Base-by-base conservation (phyloP, 2,113 vertebrate genomes). In the Dipodomys merriami region DNA sequence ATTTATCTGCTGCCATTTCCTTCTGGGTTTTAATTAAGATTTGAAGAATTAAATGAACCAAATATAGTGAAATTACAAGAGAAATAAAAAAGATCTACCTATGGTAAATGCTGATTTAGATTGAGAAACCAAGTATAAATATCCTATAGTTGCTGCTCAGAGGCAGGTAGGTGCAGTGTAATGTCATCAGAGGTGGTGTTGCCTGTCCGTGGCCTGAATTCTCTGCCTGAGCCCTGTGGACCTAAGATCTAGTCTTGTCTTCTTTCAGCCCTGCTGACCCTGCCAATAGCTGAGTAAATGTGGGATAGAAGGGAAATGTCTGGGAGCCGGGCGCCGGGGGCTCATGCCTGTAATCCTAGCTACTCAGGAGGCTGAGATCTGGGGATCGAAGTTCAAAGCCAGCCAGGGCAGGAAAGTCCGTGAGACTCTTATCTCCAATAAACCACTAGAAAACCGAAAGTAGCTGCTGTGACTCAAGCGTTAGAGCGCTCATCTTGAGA, bases 31-130 rank as follows among this genome's bases (percentile, higher is more conserved):
- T 94, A 97, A 97, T 98, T 98, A 98, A 98, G 95, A 93, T 92
- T 97, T 96, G 97, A 98, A 95, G 92, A 97, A 96, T 97, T 98
- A 97, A 97, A 97, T 97, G 96, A 98, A 96, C 89, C 83, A 10
- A 81, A 79, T 95, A 97, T 91, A 71, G 91, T 96, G 93, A 67
- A 96, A 96, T 97, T 97, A 94, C 67, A 96, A 57, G 44, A 81
- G 83, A 96, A 57, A 97, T 91, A 95, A 97, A 91, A 93, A 84
- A 97, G 95, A 97, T 87, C 53, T 18, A 57, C 16, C 15, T 29
- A 78, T 30, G 49, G 68, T 53, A 10, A 69, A 69, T 4, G 5
- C 39, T 81, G 18, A 78, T 0, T 65, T 73, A 5, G 30, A 30
- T 83, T 91, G 15, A 27, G 71, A 94, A 73, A 3, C 23, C 33